Percentiles rank a stretch among this genome's conserved stretches.
Conservation (phyloP, 2,113 vertebrate genomes). For the Australoheros scitulus region DNA sequence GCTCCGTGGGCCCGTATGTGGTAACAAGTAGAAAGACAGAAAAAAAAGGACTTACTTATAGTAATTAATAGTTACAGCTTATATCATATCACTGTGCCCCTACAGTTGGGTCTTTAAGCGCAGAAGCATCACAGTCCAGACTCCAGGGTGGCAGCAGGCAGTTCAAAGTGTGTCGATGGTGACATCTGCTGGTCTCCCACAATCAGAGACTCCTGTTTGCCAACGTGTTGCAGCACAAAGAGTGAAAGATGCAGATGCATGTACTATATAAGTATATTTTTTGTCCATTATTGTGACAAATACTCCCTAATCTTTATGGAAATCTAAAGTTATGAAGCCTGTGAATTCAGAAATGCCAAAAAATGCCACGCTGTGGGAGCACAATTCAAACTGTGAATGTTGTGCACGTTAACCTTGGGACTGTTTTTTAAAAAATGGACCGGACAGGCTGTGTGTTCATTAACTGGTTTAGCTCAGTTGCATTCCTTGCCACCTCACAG, state of each 20-base stretch:
- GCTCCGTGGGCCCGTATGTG: too few relatives aligned
- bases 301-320: not conserved
- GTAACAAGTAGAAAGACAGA: not conserved
- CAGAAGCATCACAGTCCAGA: not conserved
- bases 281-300: not conserved
- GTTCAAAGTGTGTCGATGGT: constrained; percentile 49
- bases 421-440: fast-evolving
- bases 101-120: not conserved
- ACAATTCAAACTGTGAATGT: fast-evolving
- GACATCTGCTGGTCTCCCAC: constrained; percentile 75
- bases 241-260: not conserved
- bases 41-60: fast-evolving
- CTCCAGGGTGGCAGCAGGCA: too few relatives aligned
- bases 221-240: not conserved
- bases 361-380: fast-evolving
- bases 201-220: not conserved
- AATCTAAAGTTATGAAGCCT: too few relatives aligned
- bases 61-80: not conserved
- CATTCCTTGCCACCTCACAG: not conserved
- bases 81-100: not conserved
- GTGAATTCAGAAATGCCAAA: not conserved
- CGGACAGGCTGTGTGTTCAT: not conserved
- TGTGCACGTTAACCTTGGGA: not conserved
- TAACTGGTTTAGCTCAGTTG: fast-evolving
- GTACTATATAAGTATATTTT: too few relatives aligned